Evolutionary conservation across 1,140 invertebrate genomes (phyloP).

Genomic region (Drosophila prosaltans): DNA sequence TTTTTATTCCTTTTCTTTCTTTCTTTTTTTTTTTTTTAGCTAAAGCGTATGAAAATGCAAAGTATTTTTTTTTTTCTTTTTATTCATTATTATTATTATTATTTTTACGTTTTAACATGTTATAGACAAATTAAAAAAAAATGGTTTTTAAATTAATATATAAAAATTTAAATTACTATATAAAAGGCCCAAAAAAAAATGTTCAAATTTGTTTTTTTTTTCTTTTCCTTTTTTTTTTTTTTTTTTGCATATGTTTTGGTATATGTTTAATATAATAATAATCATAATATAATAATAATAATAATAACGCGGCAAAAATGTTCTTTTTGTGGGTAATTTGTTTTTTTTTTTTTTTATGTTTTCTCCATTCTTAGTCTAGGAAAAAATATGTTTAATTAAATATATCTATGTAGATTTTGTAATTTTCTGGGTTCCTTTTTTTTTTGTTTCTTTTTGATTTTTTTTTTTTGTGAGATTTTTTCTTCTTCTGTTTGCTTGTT

Average conservation of each 20-base stretch:
- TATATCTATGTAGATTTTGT: conserved; percentile 24
- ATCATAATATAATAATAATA: conserved; percentile 52
- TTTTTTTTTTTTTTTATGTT: conserved; percentile 38
- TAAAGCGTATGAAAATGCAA: conserved; percentile 80
- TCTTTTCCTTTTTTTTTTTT: conserved; percentile 18
- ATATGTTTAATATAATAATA: conserved; percentile 18
- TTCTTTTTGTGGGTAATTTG: conserved; percentile 36
- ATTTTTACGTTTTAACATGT: conserved; percentile 7
- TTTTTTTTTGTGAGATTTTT: conserved; percentile 33
- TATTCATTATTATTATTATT: conserved; percentile 6
- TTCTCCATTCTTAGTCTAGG: conserved; percentile 32
- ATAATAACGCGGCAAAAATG: conserved; percentile 71
- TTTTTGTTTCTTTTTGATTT: conserved; percentile 31
- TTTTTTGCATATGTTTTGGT: conserved; percentile 37
- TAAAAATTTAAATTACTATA: neutral
- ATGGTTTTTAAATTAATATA: neutral
- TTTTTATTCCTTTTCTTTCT: conserved; percentile 52
- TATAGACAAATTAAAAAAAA: conserved; percentile 13
- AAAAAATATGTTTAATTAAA: conserved; percentile 12
- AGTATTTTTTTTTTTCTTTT: conserved; percentile 42
- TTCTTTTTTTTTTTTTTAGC: conserved; percentile 61
- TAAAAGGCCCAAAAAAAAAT: neutral
- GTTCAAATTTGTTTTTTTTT: conserved; percentile 21
- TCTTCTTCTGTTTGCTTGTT: conserved; percentile 32
- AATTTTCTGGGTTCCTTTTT: conserved; percentile 23